A percentile compares a stretch with the other conserved stretches of the same genome.
These are phyloP conservation scores for Rostratula benghalensis DNA, from an alignment of 2,113 vertebrate genomes.

Conservation along the genomic window DNA sequence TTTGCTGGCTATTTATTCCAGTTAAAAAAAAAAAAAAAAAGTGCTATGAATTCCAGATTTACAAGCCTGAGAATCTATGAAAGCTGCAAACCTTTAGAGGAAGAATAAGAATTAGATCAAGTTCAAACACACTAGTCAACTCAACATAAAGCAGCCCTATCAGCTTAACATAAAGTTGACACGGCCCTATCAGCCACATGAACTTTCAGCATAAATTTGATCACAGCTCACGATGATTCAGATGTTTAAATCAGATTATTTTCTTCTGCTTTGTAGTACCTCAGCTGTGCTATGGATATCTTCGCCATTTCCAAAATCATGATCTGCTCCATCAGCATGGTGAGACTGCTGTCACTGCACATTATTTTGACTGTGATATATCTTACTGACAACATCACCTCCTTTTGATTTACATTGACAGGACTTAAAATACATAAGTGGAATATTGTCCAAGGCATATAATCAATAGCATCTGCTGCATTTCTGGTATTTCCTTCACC, in stretches of 20 bases:
- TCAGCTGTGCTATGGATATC: not conserved
- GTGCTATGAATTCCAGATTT: not conserved
- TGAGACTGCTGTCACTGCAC: conserved; percentile 30
- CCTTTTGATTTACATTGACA: conserved; percentile 73
- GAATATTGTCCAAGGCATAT: conserved; percentile 73
- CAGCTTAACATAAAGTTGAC: not conserved
- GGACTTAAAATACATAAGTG: conserved; percentile 72
- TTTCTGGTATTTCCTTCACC: conserved; percentile 76
- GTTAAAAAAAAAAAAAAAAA: not conserved
- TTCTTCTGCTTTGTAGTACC: not conserved
- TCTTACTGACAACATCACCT: conserved; percentile 66
- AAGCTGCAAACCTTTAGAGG: not conserved
- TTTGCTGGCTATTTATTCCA: not conserved
- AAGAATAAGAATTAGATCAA: conserved; percentile 17
- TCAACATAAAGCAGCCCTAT: not conserved
- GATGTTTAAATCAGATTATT: conserved; percentile 43
- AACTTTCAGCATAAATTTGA: conserved; percentile 28
- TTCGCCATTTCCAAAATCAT: conserved; percentile 23
- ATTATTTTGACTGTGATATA: conserved; percentile 54
- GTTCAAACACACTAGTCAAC: not conserved
- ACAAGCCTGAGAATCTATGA: conserved; percentile 23
- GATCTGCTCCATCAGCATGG: conserved; percentile 35
- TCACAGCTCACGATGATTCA: conserved; percentile 7
- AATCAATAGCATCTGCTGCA: conserved; percentile 78
- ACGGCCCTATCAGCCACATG: not conserved